phyloP scores from a whole-genome alignment of 2,797 vertebrate genomes.

The Calcarius lapponicus region DNA sequence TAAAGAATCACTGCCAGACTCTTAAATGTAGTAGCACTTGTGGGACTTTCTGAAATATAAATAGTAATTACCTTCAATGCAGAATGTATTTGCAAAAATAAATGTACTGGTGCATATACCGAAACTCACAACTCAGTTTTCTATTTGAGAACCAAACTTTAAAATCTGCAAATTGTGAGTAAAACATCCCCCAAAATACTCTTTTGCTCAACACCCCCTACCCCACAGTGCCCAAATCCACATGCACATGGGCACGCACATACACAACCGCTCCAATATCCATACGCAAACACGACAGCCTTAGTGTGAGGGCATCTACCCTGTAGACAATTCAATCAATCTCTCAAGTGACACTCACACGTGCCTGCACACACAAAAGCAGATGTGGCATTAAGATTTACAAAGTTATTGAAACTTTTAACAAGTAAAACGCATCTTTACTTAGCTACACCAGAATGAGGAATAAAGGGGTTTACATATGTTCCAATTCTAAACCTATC shows the following conservation, averaged over 20 bases:
- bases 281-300: not conserved
- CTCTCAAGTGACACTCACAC: conserved; percentile 89
- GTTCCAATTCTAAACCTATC: conserved; percentile 99
- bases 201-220: not conserved
- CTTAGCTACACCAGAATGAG: conserved; percentile 92
- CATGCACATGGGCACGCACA: not conserved
- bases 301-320: conserved; percentile 63
- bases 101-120: not conserved
- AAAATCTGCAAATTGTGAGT: not conserved
- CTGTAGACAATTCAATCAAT: conserved; percentile 89
- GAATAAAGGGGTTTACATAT: conserved; percentile 99
- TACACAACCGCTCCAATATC: not conserved
- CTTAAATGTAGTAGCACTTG: conserved; percentile 49
- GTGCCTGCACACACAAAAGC: conserved; percentile 88
- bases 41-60: conserved; percentile 43
- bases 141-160: not conserved
- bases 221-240: not conserved
- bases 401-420: conserved; percentile 99
- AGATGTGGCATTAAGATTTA: conserved; percentile 99
- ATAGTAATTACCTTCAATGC: conserved; percentile 48
- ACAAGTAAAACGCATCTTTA: conserved; percentile 96
- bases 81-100: conserved; percentile 36
- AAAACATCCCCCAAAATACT: not conserved
- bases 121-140: not conserved
- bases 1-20: conserved; percentile 61